Evolutionary conservation across 2,797 vertebrate species (phyloP), one percentile per base, ranked within the genome.

Genomic region (Acestrorhynchus altus): DNA sequence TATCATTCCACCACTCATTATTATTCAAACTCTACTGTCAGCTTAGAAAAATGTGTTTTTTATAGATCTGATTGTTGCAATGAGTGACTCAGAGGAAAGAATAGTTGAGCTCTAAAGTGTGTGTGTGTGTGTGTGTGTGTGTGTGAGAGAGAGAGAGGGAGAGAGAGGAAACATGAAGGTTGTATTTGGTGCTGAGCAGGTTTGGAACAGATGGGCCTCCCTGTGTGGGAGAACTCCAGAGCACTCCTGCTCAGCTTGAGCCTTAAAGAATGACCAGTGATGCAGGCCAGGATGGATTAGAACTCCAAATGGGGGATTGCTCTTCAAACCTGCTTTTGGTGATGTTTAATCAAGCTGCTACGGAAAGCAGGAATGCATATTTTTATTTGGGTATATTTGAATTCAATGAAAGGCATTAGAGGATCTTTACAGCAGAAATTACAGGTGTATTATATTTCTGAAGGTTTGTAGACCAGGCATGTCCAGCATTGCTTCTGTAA

Each of bases 191-290:
- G 26, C 66, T 24, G 61, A 74, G 65, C 81, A 81, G 73, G 76
- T 85, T 81, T 39, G 64, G 79, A 84, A 81, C 83, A 87, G 85
- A 87, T 87, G 86, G 82, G 82, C 57, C 20, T 54, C 83, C 64
- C 80, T 80, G 79, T 83, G 78, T 76, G 81, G 82, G 79, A 67
- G 76, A 51, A 74, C 66, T 66, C 61, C 49, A 74, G 77, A 78
- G 60, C 67, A 69, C 69, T 42, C 63, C 42, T 60, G 78, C 78
- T 47, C 65, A 56, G 79, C 77, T 74, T 66, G 80, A 83, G 59
- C 49, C 64, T 72, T 81, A 79, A 74, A 78, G 76, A 71, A 84
- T 80, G 72, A 76, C 80, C 75, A 80, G 60, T 71, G 51, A 70
- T 79, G 60, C 80, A 52, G 79, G 67, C 66, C 74, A 57, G 31